Base-by-base conservation (phyloP, 2,797 vertebrate genomes). In the Centroberyx gerrardi region DNA sequence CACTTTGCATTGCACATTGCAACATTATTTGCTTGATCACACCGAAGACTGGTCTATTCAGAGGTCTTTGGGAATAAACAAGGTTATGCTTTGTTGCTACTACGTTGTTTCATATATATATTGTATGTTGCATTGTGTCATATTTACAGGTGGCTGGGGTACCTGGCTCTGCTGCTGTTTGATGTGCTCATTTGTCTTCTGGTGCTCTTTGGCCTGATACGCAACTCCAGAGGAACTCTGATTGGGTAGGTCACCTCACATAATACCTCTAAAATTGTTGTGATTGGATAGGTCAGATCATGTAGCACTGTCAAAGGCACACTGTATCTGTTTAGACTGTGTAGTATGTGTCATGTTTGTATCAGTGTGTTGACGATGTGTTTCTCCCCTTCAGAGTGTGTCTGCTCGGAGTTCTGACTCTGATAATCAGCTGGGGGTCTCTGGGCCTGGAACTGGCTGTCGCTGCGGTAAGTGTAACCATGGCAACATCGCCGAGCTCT, bases 181-280 rank as follows among this genome's bases (percentile, higher is more conserved):
- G 94, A 99, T 3, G 97, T 98, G 1, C 93, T 97, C 80, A 97
- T 98, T 69, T 99, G 97, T 87, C 94, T 99, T 61, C 94, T 99
- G 90, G 97, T 98, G 88, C 96, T 99, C 15, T 97, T 97, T 0
- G 97, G 97, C 27, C 96, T 99, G 72, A 98, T 98, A 56, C 96
- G 97, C 33, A 99, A 97, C 94, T 99, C 97, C 61, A 96, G 97
- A 83, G 97, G 96, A 76, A 97, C 96, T 84, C 95, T 99, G 67
- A 94, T 94, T 70, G 93, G 93, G 93, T 94, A 77, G 0, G 84
- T 60, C 18, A 4, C 60, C 7, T 51, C 4, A 18, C 48, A 62
- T 72, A 55, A 67, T 17, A 27, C 29, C 3, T 18, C 33, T 27
- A 63, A 62, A 7, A 0, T 3, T 17, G 29, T 80, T 72, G 17